phyloP scores from a whole-genome alignment of 2,113 vertebrate genomes.

The Enhydra lutris region DNA sequence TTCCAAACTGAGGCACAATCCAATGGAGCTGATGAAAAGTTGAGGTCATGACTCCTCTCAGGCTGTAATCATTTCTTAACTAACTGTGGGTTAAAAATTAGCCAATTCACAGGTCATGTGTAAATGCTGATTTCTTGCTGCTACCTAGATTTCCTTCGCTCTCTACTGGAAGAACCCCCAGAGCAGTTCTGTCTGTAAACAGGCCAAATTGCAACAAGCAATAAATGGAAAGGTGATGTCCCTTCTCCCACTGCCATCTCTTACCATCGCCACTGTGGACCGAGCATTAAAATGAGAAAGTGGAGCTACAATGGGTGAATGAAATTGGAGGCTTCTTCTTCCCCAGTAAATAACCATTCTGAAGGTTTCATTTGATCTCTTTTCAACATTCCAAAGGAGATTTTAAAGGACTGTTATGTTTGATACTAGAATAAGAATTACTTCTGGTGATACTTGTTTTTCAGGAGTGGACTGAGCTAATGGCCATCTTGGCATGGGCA shows the following conservation, averaged over 20 bases:
- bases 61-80: slow-evolving; percentile 84
- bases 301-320: slow-evolving; percentile 67
- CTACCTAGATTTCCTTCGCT: slow-evolving; percentile 34
- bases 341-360: slow-evolving; percentile 63
- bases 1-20: slow-evolving; percentile 84
- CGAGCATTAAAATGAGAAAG: slow-evolving; percentile 80
- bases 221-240: slow-evolving; percentile 67
- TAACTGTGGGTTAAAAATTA: slow-evolving; percentile 84
- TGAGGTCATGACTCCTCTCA: slow-evolving; percentile 83
- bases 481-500: neutral
- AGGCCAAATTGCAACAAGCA: slow-evolving; percentile 68
- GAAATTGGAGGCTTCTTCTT: slow-evolving; percentile 74
- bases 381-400: slow-evolving; percentile 71
- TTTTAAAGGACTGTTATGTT: slow-evolving; percentile 58
- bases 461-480: slow-evolving; percentile 33
- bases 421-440: slow-evolving; percentile 59
- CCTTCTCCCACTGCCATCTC: slow-evolving; percentile 39
- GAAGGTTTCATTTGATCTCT: slow-evolving; percentile 66
- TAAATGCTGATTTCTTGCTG: slow-evolving; percentile 72
- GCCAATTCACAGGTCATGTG: slow-evolving; percentile 78
- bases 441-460: slow-evolving; percentile 49
- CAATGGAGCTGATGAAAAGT: slow-evolving; percentile 85
- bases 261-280: slow-evolving; percentile 20
- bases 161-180: slow-evolving; percentile 58
- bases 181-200: slow-evolving; percentile 75